phyloP scores from a whole-genome alignment of 2,113 vertebrate genomes.

The Colius striatus region DNA sequence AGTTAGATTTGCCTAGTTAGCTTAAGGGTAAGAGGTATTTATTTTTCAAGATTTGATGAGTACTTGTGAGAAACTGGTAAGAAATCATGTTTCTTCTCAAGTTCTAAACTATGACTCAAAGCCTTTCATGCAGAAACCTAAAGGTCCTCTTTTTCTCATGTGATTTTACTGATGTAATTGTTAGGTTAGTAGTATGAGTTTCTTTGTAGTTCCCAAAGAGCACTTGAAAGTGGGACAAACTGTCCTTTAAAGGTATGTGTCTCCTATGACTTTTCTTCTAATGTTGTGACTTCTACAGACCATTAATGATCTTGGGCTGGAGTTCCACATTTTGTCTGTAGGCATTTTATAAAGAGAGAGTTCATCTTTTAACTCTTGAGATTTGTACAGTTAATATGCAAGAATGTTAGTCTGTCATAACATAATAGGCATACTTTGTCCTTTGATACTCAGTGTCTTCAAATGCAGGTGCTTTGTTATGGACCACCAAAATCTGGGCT shows the following conservation, averaged over 20 bases:
- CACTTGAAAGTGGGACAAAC: background rate
- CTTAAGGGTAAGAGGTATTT: background rate
- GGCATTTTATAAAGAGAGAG: background rate
- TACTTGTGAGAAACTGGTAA: background rate
- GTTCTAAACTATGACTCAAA: background rate
- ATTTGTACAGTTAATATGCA: background rate
- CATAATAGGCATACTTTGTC: background rate
- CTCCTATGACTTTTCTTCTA: background rate
- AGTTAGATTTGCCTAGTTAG: background rate
- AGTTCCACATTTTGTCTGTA: background rate
- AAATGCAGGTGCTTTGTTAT: background rate
- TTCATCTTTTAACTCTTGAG: background rate
- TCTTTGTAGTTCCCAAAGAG: background rate
- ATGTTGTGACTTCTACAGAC: background rate
- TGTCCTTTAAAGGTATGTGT: background rate
- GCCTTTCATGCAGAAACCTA: background rate
- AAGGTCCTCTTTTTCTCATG: background rate
- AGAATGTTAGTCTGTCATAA: background rate
- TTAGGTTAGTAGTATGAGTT: background rate
- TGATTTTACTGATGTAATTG: background rate
- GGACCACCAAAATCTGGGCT: background rate
- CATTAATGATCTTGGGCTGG: background rate
- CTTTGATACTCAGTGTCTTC: background rate
- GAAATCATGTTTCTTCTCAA: background rate
- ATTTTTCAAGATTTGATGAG: background rate